These are phyloP conservation scores for Barnardius zonarius DNA, from an alignment of 2,113 vertebrate genomes.

Conservation along the genomic window DNA sequence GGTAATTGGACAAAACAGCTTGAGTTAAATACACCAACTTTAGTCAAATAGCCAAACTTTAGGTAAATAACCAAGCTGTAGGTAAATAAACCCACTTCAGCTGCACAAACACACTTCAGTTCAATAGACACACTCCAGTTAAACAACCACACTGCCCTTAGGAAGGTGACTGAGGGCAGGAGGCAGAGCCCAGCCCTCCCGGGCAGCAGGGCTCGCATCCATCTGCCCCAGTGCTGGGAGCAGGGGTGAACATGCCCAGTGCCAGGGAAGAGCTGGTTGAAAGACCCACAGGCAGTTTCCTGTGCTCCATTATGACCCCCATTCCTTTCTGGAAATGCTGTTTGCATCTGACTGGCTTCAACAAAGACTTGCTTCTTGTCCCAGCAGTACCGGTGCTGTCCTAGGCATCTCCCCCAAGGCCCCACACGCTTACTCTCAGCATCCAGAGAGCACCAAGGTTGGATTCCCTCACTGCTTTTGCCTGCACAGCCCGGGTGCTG, in stretches of 20 bases:
- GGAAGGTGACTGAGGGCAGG: not conserved
- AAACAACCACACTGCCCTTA: not conserved
- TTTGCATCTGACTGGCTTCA: not conserved
- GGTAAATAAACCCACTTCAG: not conserved
- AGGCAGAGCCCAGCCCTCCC: not conserved
- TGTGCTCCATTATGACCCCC: rapidly evolving
- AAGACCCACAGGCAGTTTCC: not conserved
- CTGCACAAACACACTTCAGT: not conserved
- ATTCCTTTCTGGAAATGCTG: not conserved
- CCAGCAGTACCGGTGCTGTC: too few species aligned
- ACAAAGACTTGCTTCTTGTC: too few species aligned
- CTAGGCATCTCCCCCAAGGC: not conserved
- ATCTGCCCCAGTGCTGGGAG: not conserved
- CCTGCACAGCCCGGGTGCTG: not conserved
- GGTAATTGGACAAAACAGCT: not conserved
- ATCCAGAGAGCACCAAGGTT: not conserved
- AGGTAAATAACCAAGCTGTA: not conserved
- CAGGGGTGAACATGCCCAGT: not conserved
- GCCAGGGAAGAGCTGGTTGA: not conserved
- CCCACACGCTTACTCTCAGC: rapidly evolving
- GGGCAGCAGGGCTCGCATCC: not conserved
- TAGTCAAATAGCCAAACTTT: not conserved
- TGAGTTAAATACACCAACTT: not conserved
- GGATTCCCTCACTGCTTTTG: not conserved
- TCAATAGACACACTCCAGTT: not conserved